These are phyloP conservation scores for Lacerta agilis DNA, from an alignment of 2,797 vertebrate genomes.

Conservation along the genomic window DNA sequence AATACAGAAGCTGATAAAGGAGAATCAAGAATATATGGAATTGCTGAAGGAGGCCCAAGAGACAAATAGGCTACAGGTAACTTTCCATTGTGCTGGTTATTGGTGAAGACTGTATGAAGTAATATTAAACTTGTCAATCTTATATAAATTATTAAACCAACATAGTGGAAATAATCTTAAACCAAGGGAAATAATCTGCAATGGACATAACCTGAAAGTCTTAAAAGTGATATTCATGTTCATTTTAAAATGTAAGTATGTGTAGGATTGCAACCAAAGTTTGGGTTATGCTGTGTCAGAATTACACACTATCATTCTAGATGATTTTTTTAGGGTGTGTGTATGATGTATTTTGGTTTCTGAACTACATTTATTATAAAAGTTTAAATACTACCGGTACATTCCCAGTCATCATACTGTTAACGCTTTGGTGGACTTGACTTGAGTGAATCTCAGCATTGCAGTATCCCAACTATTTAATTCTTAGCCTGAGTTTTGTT, in stretches of 20 bases:
- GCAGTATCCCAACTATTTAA: not conserved
- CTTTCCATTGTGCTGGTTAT: constrained; percentile 1
- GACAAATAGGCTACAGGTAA: constrained; percentile 83
- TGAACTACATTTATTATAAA: not conserved
- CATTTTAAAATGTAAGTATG: not conserved
- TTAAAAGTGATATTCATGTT: not conserved
- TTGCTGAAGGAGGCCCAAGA: constrained; percentile 81
- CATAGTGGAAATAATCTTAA: not conserved
- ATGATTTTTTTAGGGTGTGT: not conserved
- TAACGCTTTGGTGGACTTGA: not conserved
- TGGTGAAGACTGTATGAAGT: constrained; percentile 10
- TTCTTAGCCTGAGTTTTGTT: not conserved
- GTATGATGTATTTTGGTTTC: not conserved
- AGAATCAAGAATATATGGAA: constrained; percentile 73
- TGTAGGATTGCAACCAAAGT: not conserved
- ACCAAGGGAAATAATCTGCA: not conserved
- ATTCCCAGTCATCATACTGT: not conserved
- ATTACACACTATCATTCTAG: not conserved
- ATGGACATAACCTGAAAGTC: not conserved
- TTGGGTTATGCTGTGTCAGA: constrained; percentile 2
- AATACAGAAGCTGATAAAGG: constrained; percentile 76
- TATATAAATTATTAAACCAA: not conserved
- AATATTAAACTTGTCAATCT: not conserved
- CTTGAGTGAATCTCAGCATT: not conserved
- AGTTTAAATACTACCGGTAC: not conserved